These are phyloP conservation scores for Drosophila athabasca DNA, from an alignment of 1,140 invertebrate genomes.

Conservation along the genomic window DNA sequence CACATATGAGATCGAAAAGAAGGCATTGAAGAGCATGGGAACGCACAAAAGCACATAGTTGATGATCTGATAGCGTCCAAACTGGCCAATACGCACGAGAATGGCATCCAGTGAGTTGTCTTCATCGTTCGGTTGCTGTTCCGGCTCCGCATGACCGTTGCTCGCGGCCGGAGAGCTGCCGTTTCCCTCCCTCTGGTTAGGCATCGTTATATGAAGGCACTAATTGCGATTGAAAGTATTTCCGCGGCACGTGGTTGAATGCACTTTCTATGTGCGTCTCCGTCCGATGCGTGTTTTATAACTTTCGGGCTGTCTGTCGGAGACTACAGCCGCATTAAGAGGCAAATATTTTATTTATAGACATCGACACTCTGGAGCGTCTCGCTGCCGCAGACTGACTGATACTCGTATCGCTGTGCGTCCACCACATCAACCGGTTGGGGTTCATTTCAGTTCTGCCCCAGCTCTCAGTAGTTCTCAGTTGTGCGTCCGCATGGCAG, in stretches of 20 bases:
- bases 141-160: conserved; percentile 23
- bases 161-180: neutral
- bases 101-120: conserved; percentile 73
- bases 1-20: conserved; percentile 85
- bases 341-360: conserved; percentile 13
- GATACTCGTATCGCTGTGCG: conserved; percentile 21
- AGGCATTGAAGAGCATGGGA: conserved; percentile 85
- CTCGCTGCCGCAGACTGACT: conserved; percentile 51
- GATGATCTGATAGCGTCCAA: conserved; percentile 86
- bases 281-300: conserved; percentile 48
- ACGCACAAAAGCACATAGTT: conserved; percentile 85
- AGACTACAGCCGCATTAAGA: too few relatives aligned
- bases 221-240: neutral
- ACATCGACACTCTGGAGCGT: conserved; percentile 35
- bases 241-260: conserved; percentile 53
- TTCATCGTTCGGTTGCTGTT: conserved; percentile 26
- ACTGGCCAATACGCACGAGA: conserved; percentile 80
- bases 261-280: conserved; percentile 53
- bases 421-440: conserved; percentile 17
- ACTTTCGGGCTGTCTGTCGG: conserved; percentile 19
- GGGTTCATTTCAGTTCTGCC: neutral
- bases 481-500: too few relatives aligned
- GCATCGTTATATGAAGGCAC: conserved; percentile 11
- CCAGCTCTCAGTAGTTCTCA: too few relatives aligned
- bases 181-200: conserved; percentile 21